Percentiles rank a stretch among this genome's conserved stretches.
Evolutionary conservation across 2,113 vertebrate species (phyloP).

Genomic region (Synchiropus splendidus): DNA sequence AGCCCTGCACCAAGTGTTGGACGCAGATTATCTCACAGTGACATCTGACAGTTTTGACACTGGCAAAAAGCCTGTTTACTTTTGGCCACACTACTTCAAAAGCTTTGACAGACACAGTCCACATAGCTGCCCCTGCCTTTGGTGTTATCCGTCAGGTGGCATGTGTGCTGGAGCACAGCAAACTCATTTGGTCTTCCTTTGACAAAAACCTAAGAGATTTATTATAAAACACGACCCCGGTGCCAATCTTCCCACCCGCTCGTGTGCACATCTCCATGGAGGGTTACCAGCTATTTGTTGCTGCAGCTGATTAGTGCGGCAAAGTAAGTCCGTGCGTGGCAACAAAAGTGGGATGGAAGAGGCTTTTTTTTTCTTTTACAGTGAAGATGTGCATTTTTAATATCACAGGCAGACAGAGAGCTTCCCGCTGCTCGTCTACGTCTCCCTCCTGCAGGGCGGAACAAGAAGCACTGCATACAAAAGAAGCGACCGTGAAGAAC

Average conservation of each 20-base stretch:
- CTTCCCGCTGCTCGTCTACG: conserved; percentile 27
- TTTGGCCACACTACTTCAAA: too few species aligned
- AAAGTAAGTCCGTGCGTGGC: conserved; percentile 11
- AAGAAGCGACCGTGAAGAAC: conserved; percentile 12
- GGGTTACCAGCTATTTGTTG: conserved; percentile 35
- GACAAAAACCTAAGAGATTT: conserved; percentile 45
- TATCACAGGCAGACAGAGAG: conserved; percentile 33
- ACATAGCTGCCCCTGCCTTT: too few species aligned
- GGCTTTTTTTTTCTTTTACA: too few species aligned
- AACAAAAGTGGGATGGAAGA: background rate
- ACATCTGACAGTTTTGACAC: too few species aligned
- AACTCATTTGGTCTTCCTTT: conserved; percentile 40
- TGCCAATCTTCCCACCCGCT: conserved; percentile 3
- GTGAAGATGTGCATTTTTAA: conserved; percentile 40
- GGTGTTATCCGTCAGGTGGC: too few species aligned
- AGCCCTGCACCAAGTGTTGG: too few species aligned
- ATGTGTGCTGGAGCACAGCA: conserved; percentile 42
- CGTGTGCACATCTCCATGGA: too few species aligned
- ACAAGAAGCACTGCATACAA: conserved; percentile 22
- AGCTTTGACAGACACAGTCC: too few species aligned
- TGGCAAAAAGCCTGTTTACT: too few species aligned
- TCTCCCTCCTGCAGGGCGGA: conserved; percentile 24
- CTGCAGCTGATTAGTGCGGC: too few species aligned
- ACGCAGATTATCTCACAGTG: too few species aligned
- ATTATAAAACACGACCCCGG: conserved; percentile 41